Evolutionary conservation across 2,113 vertebrate genomes (phyloP), one percentile per base, ranked within the genome.

Genomic region (Paramisgurnus dabryanus): DNA sequence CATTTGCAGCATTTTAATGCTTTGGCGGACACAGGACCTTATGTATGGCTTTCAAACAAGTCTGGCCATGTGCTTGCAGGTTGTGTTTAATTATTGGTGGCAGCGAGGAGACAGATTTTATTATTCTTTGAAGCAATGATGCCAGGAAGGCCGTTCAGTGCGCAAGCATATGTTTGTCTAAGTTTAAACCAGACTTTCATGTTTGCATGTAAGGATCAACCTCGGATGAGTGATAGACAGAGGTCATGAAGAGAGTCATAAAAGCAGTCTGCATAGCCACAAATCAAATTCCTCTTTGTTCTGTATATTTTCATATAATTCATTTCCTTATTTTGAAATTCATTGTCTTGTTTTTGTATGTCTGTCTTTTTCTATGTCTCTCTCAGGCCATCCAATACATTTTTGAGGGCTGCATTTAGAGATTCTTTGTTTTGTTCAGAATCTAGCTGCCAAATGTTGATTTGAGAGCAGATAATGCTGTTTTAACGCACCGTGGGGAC

Each of bases 161-260:
- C 63, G 67, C 7, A 7, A 75, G 53, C 61, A 47, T 39, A n/a
- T 58, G 45, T 69, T 75, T 70, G 45, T 70, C 64, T 49, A 57
- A 50, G 43, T 86, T 78, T 86, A 89, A 83, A 81, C 71, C 53
- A 82, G 81, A 78, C 86, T 86, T 90, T 89, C 58, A 84, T 88
- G 82, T 89, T 89, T 89, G 89, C 27, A 82, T 84, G 81, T 55
- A 41, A 85, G 73, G 80, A 72, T 74, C 85, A 73, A 13, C 6
- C 67, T 80, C 78, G 77, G 63, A 85, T 5, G 86, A 86, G 86
- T 87, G 87, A 89, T 82, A 64, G 89, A 88, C 88, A 89, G 86
- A 83, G 6, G 65, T 82, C 47, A 9, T 89, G 87, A 87, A 90
- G 86, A 66, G 6, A 67, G 27, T 80, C 80, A 77, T 80, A 84